phyloP scores from a whole-genome alignment of 2,797 vertebrate genomes.

The Hephaestus fuliginosus region DNA sequence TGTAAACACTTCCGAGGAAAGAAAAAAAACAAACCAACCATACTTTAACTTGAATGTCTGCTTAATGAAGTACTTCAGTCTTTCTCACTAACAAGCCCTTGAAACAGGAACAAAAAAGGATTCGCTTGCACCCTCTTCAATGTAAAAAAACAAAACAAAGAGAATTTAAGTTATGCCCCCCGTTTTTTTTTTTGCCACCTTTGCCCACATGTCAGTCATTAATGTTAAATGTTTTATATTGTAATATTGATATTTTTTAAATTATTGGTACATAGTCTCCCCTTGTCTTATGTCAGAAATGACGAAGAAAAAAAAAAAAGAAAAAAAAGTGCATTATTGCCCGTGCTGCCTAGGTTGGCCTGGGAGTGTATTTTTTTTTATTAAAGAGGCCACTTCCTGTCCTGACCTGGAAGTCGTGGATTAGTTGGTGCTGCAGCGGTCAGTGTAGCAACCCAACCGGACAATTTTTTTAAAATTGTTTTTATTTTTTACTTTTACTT shows the following conservation, averaged over 20 bases:
- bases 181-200: slow-evolving; percentile 25
- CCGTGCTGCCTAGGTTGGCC: slow-evolving; percentile 80
- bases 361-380: slow-evolving; percentile 54
- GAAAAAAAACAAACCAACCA: slow-evolving; percentile 29
- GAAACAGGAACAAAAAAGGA: slow-evolving; percentile 74
- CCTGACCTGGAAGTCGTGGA: slow-evolving; percentile 31
- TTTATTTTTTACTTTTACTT: too few species aligned
- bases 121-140: slow-evolving; percentile 47
- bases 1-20: slow-evolving; percentile 64
- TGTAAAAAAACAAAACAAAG: slow-evolving; percentile 54
- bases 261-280: slow-evolving; percentile 84
- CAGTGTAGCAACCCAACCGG: slow-evolving; percentile 68
- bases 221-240: slow-evolving; percentile 84
- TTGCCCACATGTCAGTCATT: slow-evolving; percentile 71
- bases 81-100: slow-evolving; percentile 56
- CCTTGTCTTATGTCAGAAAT: slow-evolving; percentile 77
- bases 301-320: slow-evolving; percentile 7
- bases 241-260: slow-evolving; percentile 85
- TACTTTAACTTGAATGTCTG: slow-evolving; percentile 85
- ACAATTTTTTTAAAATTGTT: neutral
- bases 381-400: slow-evolving; percentile 66
- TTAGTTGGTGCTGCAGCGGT: slow-evolving; percentile 66
- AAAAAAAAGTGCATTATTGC: slow-evolving; percentile 86
- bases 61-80: slow-evolving; percentile 71
- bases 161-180: slow-evolving; percentile 70